Base-by-base conservation (phyloP, 2,113 vertebrate species). In the Cynocephalus volans region DNA sequence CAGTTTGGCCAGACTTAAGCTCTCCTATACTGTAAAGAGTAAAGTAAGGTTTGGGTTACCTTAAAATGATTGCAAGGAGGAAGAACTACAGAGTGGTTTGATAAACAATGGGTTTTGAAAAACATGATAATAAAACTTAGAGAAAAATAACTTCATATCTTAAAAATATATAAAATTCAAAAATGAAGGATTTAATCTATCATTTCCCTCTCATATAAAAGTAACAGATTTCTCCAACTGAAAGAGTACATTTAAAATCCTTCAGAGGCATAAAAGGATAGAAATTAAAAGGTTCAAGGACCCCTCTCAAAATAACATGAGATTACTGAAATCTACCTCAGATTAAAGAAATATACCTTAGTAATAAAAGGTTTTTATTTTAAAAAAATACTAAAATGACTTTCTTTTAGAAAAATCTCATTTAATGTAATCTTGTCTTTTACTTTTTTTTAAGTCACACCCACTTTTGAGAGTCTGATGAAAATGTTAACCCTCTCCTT, bases 391-490 rank as follows among this genome's bases (percentile, higher is more conserved):
- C 18, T 76, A n/a, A 79, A 86, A 83, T 80, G 10, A 90, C 45
- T 56, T 94, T 76, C 15, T 79, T 90, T 96, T 72, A 83, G 65
- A 88, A 94, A 9, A 62, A 73, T 31, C 33, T 93, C 15, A 36
- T 85, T 90, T 70, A 73, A 73, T 85, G 21, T 54, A 79, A 64
- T 70, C 23, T 85, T 77, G 90, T n/a, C 6, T 89, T 65, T 72
- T 33, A 23, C 26, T 67, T 70, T 83, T 87, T 48, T 7, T 0
- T 19, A 69, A 48, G 36, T 41, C 4, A 8, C 6, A 79, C 1
- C 41, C 11, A 65, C 3, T 81, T 90, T 76, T 69, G 67, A 93
- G 60, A 84, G 54, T 65, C 23, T 90, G 72, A 86, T 26, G 45
- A 93, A 93, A 95, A 97, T 96, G 18, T 24, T 62, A 88, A 72